A percentile compares a stretch with the other conserved stretches of the same genome.
Conservation (phyloP, 1,140 invertebrate genomes). For the Penaeus vannamei region DNA sequence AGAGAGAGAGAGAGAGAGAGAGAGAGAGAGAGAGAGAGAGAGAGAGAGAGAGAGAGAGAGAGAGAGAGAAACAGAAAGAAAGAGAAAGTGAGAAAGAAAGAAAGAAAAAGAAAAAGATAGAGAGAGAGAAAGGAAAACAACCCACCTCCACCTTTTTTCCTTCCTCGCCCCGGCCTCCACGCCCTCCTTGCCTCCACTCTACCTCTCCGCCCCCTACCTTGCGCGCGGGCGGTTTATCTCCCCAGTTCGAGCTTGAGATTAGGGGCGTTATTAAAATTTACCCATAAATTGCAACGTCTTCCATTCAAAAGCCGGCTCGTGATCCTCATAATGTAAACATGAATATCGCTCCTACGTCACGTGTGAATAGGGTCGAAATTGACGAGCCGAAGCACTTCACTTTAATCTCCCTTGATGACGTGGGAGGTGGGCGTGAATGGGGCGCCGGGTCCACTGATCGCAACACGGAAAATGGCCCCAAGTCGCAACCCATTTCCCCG, state of each 20-base stretch:
- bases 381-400: slow-evolving; percentile 56
- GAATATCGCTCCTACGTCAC: slow-evolving; percentile 56
- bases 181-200: not conserved
- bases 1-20: not conserved
- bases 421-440: slow-evolving; percentile 27
- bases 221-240: too few relatives aligned
- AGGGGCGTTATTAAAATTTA: slow-evolving; percentile 62
- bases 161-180: not conserved
- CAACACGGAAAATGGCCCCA: not conserved
- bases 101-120: not conserved
- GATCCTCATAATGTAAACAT: slow-evolving; percentile 58
- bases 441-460: not conserved
- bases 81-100: not conserved
- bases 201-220: slow-evolving; percentile 8
- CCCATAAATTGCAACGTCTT: slow-evolving; percentile 56
- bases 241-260: slow-evolving; percentile 50
- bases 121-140: not conserved
- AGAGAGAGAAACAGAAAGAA: not conserved
- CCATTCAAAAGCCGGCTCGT: slow-evolving; percentile 44
- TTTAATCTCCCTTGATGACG: slow-evolving; percentile 57
- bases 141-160: not conserved
- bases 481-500: too few relatives aligned
- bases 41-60: not conserved
- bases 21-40: not conserved
- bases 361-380: slow-evolving; percentile 53